These are phyloP conservation scores for Micrastur ruficollis DNA, from an alignment of 2,797 vertebrate genomes.

Conservation along the genomic window DNA sequence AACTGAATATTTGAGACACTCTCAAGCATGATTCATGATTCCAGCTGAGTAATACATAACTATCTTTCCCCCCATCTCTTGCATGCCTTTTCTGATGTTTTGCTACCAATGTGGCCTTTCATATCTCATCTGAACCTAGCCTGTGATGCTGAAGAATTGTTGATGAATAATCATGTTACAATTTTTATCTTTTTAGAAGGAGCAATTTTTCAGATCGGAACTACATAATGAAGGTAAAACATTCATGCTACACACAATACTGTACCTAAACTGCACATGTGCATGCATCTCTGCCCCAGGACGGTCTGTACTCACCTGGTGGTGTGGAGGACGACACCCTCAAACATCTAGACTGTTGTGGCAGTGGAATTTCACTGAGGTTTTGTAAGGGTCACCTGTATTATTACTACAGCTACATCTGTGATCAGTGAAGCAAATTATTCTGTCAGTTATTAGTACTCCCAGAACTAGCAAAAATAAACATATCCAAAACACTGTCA, in stretches of 20 bases:
- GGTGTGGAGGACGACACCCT: neutral
- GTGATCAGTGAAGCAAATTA: neutral
- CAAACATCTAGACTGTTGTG: neutral
- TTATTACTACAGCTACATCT: neutral
- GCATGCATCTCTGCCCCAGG: neutral
- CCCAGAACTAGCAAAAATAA: constrained; percentile 20
- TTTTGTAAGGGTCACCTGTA: neutral
- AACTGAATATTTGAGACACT: neutral
- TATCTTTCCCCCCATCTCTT: neutral
- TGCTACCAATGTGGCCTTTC: neutral
- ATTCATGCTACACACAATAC: neutral
- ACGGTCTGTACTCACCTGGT: neutral
- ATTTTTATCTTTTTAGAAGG: neutral
- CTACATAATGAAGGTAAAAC: neutral
- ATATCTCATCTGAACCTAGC: neutral
- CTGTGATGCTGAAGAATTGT: neutral
- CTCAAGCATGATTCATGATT: neutral
- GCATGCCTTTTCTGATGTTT: neutral
- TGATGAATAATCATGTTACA: neutral
- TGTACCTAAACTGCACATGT: neutral
- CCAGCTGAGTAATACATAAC: neutral
- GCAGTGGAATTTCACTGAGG: neutral
- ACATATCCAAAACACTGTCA: neutral
- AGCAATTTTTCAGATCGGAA: neutral
- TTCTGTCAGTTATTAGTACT: neutral